Percentiles rank a stretch among this genome's conserved stretches.
Evolutionary conservation across 2,888 invertebrate species (phyloP).

Genomic region (Cerceris rybyensis): DNA sequence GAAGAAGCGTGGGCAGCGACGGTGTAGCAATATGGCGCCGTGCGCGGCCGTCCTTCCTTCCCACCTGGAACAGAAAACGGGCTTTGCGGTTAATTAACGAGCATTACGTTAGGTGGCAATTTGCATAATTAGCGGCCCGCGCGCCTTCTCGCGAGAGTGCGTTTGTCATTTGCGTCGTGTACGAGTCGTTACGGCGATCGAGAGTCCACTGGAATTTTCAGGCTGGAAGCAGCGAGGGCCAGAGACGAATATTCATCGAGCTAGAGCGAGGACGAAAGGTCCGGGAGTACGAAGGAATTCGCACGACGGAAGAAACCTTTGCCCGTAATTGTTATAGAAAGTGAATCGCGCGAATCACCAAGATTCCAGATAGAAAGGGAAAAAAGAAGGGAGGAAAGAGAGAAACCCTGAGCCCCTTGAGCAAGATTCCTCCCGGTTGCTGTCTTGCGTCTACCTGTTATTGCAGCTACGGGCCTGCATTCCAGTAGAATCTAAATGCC

Average conservation of each 20-base stretch:
- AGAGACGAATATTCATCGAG: too few species aligned
- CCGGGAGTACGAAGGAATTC: background rate
- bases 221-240: background rate
- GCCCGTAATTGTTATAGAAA: conserved; percentile 45
- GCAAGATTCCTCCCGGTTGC: conserved; percentile 67
- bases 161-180: conserved; percentile 67
- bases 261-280: too few species aligned
- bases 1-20: conserved; percentile 52
- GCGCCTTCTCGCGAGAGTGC: conserved; percentile 57
- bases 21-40: conserved; percentile 67
- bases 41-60: conserved; percentile 69
- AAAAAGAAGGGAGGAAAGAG: conserved; percentile 16
- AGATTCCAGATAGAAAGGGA: conserved; percentile 30
- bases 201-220: conserved; percentile 7
- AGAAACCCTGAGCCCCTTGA: conserved; percentile 56
- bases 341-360: conserved; percentile 47
- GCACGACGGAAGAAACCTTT: conserved; percentile 9
- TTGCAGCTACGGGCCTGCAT: conserved; percentile 60
- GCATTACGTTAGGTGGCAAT: conserved; percentile 74
- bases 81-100: conserved; percentile 76
- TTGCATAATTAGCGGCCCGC: conserved; percentile 75
- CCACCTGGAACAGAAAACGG: conserved; percentile 67
- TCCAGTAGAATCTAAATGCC: conserved; percentile 71
- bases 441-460: conserved; percentile 59
- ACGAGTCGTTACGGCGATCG: conserved; percentile 10